phyloP scores from a whole-genome alignment of 2,888 invertebrate species.

The Limnephilus auricula region DNA sequence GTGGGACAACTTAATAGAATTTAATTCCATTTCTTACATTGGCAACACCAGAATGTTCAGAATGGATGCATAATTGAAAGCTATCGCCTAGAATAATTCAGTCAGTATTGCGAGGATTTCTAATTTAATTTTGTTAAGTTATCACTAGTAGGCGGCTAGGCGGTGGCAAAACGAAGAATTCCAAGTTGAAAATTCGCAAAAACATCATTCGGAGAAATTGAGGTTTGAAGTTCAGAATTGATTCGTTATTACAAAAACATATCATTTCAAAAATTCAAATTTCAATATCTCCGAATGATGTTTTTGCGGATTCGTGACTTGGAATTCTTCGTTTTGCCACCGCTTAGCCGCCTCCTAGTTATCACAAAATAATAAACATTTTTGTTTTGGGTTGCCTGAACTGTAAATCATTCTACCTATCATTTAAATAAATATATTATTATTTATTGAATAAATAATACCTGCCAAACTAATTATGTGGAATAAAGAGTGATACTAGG shows the following conservation, averaged over 20 bases:
- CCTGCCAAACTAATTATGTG: slow-evolving; percentile 11
- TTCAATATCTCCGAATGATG: too few species aligned
- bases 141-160: too few species aligned
- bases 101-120: background rate
- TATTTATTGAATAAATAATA: background rate
- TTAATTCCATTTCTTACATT: background rate
- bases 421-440: background rate
- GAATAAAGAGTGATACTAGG: slow-evolving; percentile 30
- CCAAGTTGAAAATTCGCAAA: too few species aligned
- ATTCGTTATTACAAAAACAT: too few species aligned
- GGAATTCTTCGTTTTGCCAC: too few species aligned
- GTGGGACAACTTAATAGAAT: background rate
- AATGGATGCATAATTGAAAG: background rate
- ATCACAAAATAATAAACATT: background rate
- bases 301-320: too few species aligned
- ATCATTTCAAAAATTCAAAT: too few species aligned
- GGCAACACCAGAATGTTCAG: background rate
- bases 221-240: too few species aligned
- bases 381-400: background rate
- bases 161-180: too few species aligned
- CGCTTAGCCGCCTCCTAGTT: too few species aligned
- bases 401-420: background rate
- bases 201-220: too few species aligned
- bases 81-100: background rate
- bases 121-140: background rate